Evolutionary conservation across 1,140 invertebrate genomes (phyloP).

Genomic region (Dreissena rostriformis): DNA sequence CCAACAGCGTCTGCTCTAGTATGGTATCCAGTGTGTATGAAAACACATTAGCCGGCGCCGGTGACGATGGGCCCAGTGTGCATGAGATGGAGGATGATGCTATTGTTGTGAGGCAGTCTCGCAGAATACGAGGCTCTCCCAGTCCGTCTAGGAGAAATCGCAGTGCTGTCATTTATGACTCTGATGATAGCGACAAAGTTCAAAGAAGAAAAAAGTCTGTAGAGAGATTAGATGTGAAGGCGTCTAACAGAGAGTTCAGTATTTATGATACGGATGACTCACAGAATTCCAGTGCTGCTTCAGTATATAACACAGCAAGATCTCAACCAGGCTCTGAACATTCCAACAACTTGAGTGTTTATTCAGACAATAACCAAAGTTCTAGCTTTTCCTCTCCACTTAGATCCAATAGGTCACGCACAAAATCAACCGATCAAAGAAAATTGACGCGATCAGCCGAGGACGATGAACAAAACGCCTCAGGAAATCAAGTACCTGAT

Average conservation of each 20-base stretch:
- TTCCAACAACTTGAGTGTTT: not conserved
- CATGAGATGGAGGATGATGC: conserved; percentile 11
- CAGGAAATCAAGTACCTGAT: not conserved
- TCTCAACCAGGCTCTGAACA: not conserved
- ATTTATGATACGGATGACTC: not conserved
- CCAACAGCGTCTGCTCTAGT: conserved; percentile 72
- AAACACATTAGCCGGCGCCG: conserved; percentile 59
- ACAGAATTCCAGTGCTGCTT: not conserved
- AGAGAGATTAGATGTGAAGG: not conserved
- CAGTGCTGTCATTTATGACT: not conserved
- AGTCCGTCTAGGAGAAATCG: not conserved
- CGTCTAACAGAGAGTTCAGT: not conserved
- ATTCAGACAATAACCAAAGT: conserved; percentile 1
- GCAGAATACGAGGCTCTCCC: not conserved
- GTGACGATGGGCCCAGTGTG: conserved; percentile 19
- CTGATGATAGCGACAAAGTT: conserved; percentile 3
- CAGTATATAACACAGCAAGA: not conserved
- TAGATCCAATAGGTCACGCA: too few species aligned
- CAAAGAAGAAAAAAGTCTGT: not conserved
- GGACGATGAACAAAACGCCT: too few species aligned
- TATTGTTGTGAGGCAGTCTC: conserved; percentile 14
- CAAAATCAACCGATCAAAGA: too few species aligned
- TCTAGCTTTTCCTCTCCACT: not conserved
- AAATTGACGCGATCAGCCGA: too few species aligned
- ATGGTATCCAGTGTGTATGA: conserved; percentile 79